Evolutionary conservation across 1,140 invertebrate species (phyloP), one percentile per base, ranked within the genome.

Genomic region (Pseudomyrmex gracilis): DNA sequence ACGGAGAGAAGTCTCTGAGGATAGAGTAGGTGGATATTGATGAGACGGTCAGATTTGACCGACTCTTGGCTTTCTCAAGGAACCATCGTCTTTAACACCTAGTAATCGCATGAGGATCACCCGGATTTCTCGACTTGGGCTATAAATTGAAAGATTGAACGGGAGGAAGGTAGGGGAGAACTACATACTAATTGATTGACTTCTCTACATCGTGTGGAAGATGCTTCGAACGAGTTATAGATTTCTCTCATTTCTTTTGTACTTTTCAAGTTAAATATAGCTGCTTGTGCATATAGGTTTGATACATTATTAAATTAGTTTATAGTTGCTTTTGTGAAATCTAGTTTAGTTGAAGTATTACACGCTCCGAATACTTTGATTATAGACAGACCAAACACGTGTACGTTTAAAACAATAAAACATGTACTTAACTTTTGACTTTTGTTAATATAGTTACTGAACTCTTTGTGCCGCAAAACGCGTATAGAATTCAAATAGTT

Each of bases 1-100:
- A 10, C n/a, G 51, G 15, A 71, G 77, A 17, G 64, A 68, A 68
- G 0, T 57, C 49, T 20, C 73, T 45, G 8, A 76, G 60, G 73
- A 61, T 76, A 76, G 22, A 34, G 73, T 66, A 58, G 57, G 57
- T 58, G n/a, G 61, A 66, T 53, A 67, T 67, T 53, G 17, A 43
- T 67, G 24, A 53, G 12, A 47, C 8, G 17, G 7, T 13, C 17
- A 34, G 34, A 34, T 43, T 43, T 77, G 73, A 77, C n/a, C 3
- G 3, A 9, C 13, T 77, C 53, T 20, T 17, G 24, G 8, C 15
- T 12, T 43, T 66, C 17, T 47, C 24, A n/a, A 53, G 13, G 34
- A 77, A 9, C 22, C 24, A 47, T 17, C 22, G 47, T 17, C 61
- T 24, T 77, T 77, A 67, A n/a, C 8, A 51, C 4, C 12, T 4